Evolutionary conservation across 2,113 vertebrate species (phyloP).

Genomic region (Mixornis gularis): DNA sequence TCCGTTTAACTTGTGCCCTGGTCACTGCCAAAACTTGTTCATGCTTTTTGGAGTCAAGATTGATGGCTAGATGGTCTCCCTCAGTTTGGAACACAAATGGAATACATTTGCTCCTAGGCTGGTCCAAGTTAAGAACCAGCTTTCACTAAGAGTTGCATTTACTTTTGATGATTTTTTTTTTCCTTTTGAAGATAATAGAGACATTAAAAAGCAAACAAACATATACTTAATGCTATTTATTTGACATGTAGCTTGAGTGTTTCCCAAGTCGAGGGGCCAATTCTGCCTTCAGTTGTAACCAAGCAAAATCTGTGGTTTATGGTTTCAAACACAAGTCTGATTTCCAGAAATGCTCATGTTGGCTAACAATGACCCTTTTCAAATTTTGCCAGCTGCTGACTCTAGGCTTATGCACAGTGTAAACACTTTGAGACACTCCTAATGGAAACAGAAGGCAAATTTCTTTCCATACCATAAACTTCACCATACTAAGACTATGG

Average conservation of each 20-base stretch:
- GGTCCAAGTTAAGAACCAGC: not conserved
- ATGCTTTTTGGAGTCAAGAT: conserved; percentile 53
- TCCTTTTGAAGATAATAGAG: not conserved
- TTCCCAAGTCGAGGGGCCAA: not conserved
- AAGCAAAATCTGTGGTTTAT: not conserved
- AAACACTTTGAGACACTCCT: not conserved
- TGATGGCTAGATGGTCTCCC: conserved; percentile 39
- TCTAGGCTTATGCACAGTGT: not conserved
- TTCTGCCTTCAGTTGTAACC: not conserved
- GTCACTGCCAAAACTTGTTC: conserved; percentile 52
- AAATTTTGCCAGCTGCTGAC: conserved; percentile 1
- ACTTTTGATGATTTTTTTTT: not conserved
- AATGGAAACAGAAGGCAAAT: not conserved
- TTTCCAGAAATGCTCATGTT: not conserved
- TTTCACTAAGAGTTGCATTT: conserved; percentile 18
- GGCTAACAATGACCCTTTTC: conserved; percentile 15
- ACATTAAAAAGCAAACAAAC: conserved; percentile 23
- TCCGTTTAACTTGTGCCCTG: conserved; percentile 34
- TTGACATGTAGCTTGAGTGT: not conserved
- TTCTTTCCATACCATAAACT: not conserved
- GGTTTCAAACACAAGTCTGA: not conserved
- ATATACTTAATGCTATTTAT: not conserved
- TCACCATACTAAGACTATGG: not conserved
- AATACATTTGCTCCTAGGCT: not conserved
- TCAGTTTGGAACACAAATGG: conserved; percentile 24